Base-by-base conservation (phyloP, 2,888 invertebrate genomes). In the Strigamia maritima region DNA sequence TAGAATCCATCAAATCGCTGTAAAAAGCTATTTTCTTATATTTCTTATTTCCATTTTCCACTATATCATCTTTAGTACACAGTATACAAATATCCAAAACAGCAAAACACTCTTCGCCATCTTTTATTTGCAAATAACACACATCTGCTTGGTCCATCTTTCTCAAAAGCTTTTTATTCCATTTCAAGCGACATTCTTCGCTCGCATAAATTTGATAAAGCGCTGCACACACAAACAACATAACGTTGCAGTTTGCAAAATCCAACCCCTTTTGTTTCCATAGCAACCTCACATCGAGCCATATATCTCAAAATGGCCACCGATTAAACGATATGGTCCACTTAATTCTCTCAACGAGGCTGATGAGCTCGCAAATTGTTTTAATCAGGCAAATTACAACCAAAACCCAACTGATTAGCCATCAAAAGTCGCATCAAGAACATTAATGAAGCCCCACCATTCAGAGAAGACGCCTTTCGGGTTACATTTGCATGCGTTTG, bases 291-390 rank as follows among this genome's bases (percentile, higher is more conserved):
- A 10, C 60, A 49, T n/a, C 2, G 49, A 10, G 49, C n/a, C 14
- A 2, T n/a, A 10, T 60, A 22, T 60, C 22, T 60, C 60, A 60
- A 60, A 60, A 60, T 60, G 60, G 60, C 60, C 60, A 19, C 60
- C 60, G 24, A 60, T 60, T 60, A 60, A 60, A 60, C 60, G 60
- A 60, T 60, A 60, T 60, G 60, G 60, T 60, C 60, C 60, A 60
- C 60, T 60, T 60, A 60, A 60, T 60, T 60, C 60, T 22, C 16
- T 49, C 19, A 12, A 19, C 19, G 60, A 16, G 60, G 22, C 22
- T 60, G 60, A 60, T 60, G 60, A 60, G 60, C 60, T 60, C 60
- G 60, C 60, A 60, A 60, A 60, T 60, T 60, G 60, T 60, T 60
- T 60, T 60, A 60, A 60, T 60, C 60, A 60, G 60, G 60, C 60